Percentiles rank a stretch among this genome's conserved stretches.
Conservation (phyloP, 2,113 vertebrate species). For the Cyprinodon brontotheroides region DNA sequence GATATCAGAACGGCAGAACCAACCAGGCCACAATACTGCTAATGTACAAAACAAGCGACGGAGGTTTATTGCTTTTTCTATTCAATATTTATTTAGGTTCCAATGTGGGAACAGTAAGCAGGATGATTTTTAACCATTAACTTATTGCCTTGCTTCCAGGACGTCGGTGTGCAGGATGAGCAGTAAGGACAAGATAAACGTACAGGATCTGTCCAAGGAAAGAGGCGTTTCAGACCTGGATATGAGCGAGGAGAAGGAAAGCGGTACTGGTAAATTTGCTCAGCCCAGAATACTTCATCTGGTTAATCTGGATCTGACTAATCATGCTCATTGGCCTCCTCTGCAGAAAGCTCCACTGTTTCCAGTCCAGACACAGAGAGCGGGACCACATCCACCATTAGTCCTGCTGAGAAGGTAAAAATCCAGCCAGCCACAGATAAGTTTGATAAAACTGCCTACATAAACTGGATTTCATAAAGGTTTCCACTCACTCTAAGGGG, state of each 20-base stretch:
- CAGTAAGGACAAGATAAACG: conserved; percentile 88
- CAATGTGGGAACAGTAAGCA: neutral
- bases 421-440: neutral
- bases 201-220: conserved; percentile 91
- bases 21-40: conserved; percentile 52
- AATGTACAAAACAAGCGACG: conserved; percentile 66
- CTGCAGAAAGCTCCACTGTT: conserved; percentile 61
- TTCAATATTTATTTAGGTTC: neutral
- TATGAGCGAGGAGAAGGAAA: conserved; percentile 81
- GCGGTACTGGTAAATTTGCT: conserved; percentile 67
- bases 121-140: neutral
- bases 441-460: neutral
- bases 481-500: too few relatives aligned
- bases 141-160: conserved; percentile 58
- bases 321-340: neutral
- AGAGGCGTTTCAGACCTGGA: conserved; percentile 80
- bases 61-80: conserved; percentile 60
- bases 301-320: neutral
- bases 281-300: rapidly evolving
- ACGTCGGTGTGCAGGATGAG: conserved; percentile 91
- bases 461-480: too few relatives aligned
- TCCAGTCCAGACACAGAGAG: conserved; percentile 76
- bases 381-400: conserved; percentile 54
- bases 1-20: conserved; percentile 70
- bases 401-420: conserved; percentile 69